Percentiles rank a stretch among this genome's conserved stretches.
These are phyloP conservation scores for Botia almorhae DNA, from an alignment of 2,797 vertebrate species.

Conservation along the genomic window DNA sequence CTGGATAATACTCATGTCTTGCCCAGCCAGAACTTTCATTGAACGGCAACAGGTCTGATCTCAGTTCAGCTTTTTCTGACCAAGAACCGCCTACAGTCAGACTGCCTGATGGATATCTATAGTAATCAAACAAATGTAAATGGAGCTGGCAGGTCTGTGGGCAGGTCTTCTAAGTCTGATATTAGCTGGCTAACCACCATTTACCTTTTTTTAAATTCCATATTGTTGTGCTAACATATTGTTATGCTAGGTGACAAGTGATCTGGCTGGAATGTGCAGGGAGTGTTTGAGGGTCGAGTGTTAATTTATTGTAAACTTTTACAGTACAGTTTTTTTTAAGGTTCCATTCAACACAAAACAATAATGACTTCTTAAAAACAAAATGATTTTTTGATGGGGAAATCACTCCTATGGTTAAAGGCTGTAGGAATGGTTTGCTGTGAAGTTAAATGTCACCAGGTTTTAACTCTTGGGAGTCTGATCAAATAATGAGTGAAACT, in stretches of 20 bases:
- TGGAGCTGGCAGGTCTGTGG: not conserved
- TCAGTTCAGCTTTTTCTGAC: no score
- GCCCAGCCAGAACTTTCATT: no score
- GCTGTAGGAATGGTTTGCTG: no score
- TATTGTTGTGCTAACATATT: not conserved
- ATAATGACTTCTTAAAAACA: not conserved
- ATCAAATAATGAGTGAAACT: not conserved
- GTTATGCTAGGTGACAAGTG: not conserved
- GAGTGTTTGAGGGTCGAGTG: not conserved
- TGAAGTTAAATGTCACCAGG: no score
- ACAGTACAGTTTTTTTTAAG: not conserved
- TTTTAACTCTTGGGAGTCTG: no score
- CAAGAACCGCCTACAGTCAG: no score
- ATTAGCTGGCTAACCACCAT: not conserved
- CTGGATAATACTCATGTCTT: no score
- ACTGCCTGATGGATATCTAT: no score
- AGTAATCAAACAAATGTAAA: not conserved
- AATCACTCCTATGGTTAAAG: no score
- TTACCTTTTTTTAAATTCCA: not conserved
- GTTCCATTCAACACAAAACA: not conserved
- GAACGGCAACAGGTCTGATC: no score
- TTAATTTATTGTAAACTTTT: not conserved
- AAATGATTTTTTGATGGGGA: no score
- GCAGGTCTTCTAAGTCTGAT: not conserved
- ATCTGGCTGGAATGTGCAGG: not conserved